Conservation (phyloP, 1,140 invertebrate species). For the Hirudo medicinalis region DNA sequence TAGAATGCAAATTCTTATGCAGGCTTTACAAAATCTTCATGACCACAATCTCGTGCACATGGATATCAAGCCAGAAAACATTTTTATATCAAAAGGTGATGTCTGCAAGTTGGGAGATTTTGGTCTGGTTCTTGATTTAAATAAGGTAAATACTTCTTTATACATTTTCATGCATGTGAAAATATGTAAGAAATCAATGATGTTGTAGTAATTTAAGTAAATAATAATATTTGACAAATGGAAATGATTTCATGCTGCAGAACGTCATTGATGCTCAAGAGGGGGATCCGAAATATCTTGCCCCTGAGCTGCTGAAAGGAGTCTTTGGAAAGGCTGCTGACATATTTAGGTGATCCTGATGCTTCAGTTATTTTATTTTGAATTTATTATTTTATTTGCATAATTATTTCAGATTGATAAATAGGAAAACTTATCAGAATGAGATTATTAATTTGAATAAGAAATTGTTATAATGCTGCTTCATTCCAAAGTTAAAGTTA, state of each 20-base stretch:
- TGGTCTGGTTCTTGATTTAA: slow-evolving; percentile 54
- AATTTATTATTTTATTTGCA: neutral
- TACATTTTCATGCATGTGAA: no score
- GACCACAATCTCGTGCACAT: slow-evolving; percentile 55
- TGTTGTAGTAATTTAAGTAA: no score
- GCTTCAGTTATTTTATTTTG: neutral
- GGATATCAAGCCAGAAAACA: slow-evolving; percentile 66
- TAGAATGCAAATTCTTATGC: slow-evolving; percentile 17
- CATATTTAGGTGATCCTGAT: slow-evolving; percentile 25
- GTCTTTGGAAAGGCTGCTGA: slow-evolving; percentile 49
- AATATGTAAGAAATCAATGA: no score
- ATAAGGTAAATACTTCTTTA: slow-evolving; percentile 34
- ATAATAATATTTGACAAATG: no score
- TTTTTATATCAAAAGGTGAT: slow-evolving; percentile 49
- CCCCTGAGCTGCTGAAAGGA: slow-evolving; percentile 55
- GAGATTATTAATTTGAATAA: neutral
- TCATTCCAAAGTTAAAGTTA: neutral
- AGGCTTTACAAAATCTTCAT: slow-evolving; percentile 55
- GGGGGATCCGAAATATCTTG: slow-evolving; percentile 63
- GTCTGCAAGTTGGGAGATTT: slow-evolving; percentile 61
- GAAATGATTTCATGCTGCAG: no score
- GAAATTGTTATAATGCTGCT: neutral
- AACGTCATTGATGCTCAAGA: slow-evolving; percentile 45
- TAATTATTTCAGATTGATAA: neutral
- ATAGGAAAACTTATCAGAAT: neutral